Percentiles rank a stretch among this genome's conserved stretches.
phyloP scores from a whole-genome alignment of 2,888 invertebrate genomes.

The Ceratothoa steindachneri region DNA sequence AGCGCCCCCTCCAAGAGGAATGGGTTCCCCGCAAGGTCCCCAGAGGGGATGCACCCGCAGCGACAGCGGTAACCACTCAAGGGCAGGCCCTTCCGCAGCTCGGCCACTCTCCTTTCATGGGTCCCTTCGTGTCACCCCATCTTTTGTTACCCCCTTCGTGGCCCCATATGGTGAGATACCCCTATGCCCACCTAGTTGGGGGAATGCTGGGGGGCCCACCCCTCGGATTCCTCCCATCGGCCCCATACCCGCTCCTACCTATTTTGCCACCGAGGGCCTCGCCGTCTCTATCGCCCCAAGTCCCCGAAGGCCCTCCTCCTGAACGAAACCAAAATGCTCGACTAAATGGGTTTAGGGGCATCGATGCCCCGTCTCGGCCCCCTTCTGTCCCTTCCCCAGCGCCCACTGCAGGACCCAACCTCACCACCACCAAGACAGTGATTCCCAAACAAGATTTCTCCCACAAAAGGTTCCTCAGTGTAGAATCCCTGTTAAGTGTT shows the following conservation, averaged over 20 bases:
- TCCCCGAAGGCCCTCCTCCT: neutral
- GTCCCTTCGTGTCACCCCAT: slow-evolving; percentile 19
- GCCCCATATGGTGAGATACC: slow-evolving; percentile 3
- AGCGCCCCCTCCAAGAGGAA: slow-evolving; percentile 22
- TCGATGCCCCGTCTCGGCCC: neutral
- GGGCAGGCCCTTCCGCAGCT: neutral
- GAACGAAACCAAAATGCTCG: neutral
- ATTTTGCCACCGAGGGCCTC: slow-evolving; percentile 31
- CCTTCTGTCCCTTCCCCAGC: neutral
- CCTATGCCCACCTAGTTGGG: slow-evolving; percentile 1
- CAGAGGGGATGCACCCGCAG: slow-evolving; percentile 13
- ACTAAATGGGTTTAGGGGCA: neutral
- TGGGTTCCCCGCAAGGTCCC: slow-evolving; percentile 5
- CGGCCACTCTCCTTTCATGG: slow-evolving; percentile 26
- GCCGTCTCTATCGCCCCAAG: neutral
- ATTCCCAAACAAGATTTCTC: neutral
- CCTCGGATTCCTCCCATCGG: slow-evolving; percentile 20
- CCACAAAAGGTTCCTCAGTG: slow-evolving; percentile 29
- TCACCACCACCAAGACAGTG: neutral
- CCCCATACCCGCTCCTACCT: slow-evolving; percentile 25
- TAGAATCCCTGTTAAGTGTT: slow-evolving; percentile 26
- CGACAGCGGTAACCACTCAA: neutral
- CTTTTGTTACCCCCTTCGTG: slow-evolving; percentile 22
- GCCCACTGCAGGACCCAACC: neutral
- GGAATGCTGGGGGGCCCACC: slow-evolving; percentile 22